phyloP scores from a whole-genome alignment of 2,888 invertebrate genomes.

The Phlogophora meticulosa region DNA sequence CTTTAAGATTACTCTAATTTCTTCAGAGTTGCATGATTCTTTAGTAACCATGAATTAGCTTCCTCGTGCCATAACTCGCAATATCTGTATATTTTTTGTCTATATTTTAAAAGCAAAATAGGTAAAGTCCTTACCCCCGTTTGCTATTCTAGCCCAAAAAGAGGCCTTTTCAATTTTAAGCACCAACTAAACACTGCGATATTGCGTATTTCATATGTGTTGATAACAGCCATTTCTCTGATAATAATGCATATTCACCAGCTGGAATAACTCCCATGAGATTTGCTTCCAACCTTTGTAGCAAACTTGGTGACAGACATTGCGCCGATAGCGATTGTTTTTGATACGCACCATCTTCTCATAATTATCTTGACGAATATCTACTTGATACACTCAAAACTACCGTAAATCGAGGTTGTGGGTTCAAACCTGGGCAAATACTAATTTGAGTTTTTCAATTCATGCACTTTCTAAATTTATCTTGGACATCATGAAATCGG shows the following conservation, averaged over 20 bases:
- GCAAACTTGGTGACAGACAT: not conserved
- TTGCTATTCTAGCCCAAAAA: not conserved
- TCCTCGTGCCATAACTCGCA: not conserved
- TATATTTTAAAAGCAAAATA: no score
- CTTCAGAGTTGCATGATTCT: no score
- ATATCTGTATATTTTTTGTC: no score
- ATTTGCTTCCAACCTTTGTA: slow-evolving; percentile 6
- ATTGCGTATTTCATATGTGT: not conserved
- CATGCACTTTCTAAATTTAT: no score
- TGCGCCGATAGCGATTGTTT: not conserved
- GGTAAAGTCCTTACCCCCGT: not conserved
- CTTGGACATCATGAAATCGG: no score
- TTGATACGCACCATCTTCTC: not conserved
- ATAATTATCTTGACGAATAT: not conserved
- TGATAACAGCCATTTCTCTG: not conserved
- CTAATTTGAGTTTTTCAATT: no score
- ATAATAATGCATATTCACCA: not conserved
- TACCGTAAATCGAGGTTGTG: slow-evolving; percentile 3
- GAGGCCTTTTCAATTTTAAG: not conserved
- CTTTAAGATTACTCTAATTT: not conserved
- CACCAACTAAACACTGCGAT: not conserved
- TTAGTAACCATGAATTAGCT: no score
- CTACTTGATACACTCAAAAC: not conserved
- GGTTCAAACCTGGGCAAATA: no score
- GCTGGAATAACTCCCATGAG: not conserved